A percentile compares a stretch with the other conserved stretches of the same genome.
Evolutionary conservation across 2,113 vertebrate species (phyloP).

Genomic region (Zingel zingel): DNA sequence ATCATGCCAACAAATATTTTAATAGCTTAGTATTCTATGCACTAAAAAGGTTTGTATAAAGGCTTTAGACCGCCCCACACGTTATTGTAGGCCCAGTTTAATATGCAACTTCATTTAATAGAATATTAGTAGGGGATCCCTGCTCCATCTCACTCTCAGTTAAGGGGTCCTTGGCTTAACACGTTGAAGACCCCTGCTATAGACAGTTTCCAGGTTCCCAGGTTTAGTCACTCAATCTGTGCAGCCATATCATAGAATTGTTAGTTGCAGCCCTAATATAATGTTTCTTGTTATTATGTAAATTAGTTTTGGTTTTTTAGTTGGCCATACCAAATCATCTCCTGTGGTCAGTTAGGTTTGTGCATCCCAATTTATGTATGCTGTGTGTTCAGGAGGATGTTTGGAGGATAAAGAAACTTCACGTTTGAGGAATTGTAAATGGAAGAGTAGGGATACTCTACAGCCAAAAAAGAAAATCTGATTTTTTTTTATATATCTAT

Average conservation of each 20-base stretch:
- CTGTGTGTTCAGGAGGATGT: background rate
- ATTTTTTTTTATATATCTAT: background rate
- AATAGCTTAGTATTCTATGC: no score
- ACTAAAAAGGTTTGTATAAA: no score
- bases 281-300: background rate
- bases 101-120: no score
- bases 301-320: background rate
- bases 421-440: background rate
- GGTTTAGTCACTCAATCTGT: background rate
- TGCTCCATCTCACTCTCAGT: no score
- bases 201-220: background rate
- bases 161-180: no score
- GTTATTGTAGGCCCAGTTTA: no score
- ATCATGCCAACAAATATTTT: no score
- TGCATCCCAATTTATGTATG: background rate
- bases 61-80: no score
- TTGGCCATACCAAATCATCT: background rate
- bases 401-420: background rate
- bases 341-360: background rate
- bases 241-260: background rate
- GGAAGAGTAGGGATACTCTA: background rate
- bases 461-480: background rate
- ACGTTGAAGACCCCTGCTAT: background rate
- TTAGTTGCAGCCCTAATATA: background rate
- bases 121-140: no score